Base-by-base conservation (phyloP, 2,888 invertebrate species). In the Ormyrus thymus region DNA sequence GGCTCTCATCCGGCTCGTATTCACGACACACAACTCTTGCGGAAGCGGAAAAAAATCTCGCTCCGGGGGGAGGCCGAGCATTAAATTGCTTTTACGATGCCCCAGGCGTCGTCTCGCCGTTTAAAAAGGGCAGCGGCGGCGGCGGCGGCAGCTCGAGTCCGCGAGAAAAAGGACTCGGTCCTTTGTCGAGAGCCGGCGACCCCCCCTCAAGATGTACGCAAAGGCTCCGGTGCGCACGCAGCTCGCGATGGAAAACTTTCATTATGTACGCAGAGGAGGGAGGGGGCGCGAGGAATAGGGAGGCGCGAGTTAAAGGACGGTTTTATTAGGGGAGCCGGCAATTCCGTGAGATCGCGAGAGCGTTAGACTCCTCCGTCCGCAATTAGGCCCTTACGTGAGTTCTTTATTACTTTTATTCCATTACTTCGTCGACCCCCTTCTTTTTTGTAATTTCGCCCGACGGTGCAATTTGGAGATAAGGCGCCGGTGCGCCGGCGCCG, bases 61-160 rank as follows among this genome's bases (percentile, higher is more conserved):
- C 13, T 46, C 58, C n/a, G 53, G 29, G 53, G 29, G 43, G 15
- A 10, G 53, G 11, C 46, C 70, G 61, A 11, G 53, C 75, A 79
- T 79, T 75, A 79, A 79, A 79, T 70, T 79, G 75, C 75, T 75
- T 75, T 79, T 75, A 66, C 53, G 62, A 55, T 11, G 29, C 29
- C 10, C 65, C 69, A 1, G 51, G 65, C 50, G 11, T 45, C 11
- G n/a, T 53, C 15, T 10, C 53, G 10, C 51, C 55, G 45, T 3
- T 29, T 15, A 45, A 66, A 64, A 45, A 45, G 50, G 50, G 51
- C 6, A 11, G 15, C 9, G n/a, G 29, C 29, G 29, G 29, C 29
- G 29, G 29, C 29, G 29, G 29, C 29, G 29, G 29, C 1, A 29
- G 29, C 29, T 29, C 29, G 29, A 29, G 29, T 29, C 29, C 29